Evolutionary conservation across 2,797 vertebrate genomes (phyloP).

Genomic region (Columba guinea): DNA sequence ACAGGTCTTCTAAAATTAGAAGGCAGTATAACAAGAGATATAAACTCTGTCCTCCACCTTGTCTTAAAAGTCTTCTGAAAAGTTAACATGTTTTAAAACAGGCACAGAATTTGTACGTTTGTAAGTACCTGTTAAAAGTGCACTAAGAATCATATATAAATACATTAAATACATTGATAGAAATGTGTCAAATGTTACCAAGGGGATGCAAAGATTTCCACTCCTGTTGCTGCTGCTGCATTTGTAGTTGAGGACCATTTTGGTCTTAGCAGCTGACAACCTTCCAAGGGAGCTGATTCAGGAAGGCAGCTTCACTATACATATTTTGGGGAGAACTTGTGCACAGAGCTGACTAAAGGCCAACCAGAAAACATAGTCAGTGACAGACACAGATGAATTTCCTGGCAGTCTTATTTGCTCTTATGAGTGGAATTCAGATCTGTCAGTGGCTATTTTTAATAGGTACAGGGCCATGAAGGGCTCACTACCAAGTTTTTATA

Average conservation of each 20-base stretch:
- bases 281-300: background rate
- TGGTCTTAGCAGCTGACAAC: background rate
- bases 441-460: background rate
- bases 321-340: background rate
- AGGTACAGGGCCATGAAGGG: background rate
- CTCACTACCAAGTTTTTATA: background rate
- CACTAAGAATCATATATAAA: background rate
- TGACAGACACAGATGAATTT: background rate
- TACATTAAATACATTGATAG: too few species aligned
- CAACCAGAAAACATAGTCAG: background rate
- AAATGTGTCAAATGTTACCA: background rate
- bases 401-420: background rate
- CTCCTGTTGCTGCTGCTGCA: background rate
- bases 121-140: background rate
- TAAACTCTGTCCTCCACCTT: accelerated
- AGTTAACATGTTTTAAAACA: background rate
- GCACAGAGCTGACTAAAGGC: background rate
- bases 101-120: background rate
- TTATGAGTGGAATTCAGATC: background rate
- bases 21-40: background rate
- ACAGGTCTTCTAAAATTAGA: background rate
- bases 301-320: background rate
- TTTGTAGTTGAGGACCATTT: background rate
- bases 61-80: background rate
- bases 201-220: background rate